Base-by-base conservation (phyloP, 2,797 vertebrate genomes). In the Dendrocincla tyrannina region DNA sequence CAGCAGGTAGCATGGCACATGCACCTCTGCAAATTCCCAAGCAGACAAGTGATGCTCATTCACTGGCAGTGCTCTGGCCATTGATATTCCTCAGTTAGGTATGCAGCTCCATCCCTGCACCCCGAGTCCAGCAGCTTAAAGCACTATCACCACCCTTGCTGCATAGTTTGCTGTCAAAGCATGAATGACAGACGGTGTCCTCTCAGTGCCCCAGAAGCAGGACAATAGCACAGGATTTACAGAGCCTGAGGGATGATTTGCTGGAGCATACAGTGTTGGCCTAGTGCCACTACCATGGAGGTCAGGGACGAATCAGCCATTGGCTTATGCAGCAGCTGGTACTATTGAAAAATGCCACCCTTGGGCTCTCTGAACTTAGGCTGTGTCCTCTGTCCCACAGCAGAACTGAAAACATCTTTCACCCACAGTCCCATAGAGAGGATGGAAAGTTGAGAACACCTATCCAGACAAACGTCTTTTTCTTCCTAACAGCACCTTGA, bases 181-280 rank as follows among this genome's bases (percentile, higher is more conserved):
- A n/a, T 5, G 3, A 52, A 56, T 46, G 68, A 33, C 27, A 56
- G 39, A 30, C 52, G n/a, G 37, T 67, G 53, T 92, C 81, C 89
- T 87, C 52, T 83, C 53, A 27, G 56, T 60, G 83, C 41, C 72
- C 37, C 35, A 50, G 78, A 55, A 87, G 84, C 49, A 55, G 77
- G 68, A 87, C 55, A 72, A 55, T 49, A 67, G 82, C 60, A 42
- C 37, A 56, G 82, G 58, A 77, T 60, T 67, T 64, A 59, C 55
- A 66, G 78, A 92, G 70, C 94, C 94, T 3, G 55, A 82, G 67
- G 86, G 74, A 85, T 22, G n/a, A 62, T 92, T 82, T 85, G 67
- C 81, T 93, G 84, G 47, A 76, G 59, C 47, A 15, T 15, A 49
- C 27, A 60, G 4, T 4, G 30, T 42, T 89, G 89, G 80, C 63